Evolutionary conservation across 2,888 invertebrate species (phyloP), one percentile per base, ranked within the genome.

Genomic region (Flexamia atlantica): DNA sequence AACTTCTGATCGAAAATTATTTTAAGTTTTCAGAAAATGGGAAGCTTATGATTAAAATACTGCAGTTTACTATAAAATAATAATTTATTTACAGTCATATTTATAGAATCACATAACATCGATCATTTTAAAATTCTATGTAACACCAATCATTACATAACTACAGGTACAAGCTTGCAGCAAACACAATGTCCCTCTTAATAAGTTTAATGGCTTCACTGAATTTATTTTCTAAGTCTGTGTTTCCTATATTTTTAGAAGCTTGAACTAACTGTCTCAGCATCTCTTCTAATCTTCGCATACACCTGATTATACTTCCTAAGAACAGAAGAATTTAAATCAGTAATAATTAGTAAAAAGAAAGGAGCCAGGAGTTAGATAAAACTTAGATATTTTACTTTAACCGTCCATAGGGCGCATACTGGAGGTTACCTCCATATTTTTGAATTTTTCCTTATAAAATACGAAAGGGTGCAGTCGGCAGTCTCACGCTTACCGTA

Each of bases 101-200:
- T 23, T 64, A 64, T 64, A 64, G 30, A 28, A 64, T 23, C 14
- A 28, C 30, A 30, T 64, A 28, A 64, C 64, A 2, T 30, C 9
- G 20, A 64, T 28, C 20, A 53, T 53, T 20, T 53, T 53, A 4
- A 5, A 30, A 4, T 28, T 64, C 28, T 14, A 64, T 28, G 2
- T 64, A 12, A 64, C 64, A 28, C 1, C n/a, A n/a, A 4, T 23
- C 7, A 46, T 46, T 46, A 53, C 7, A 53, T 68, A 68, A 32
- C 92, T 93, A 97, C 87, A 98, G 92, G 91, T 99, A 99, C 81
- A 99, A 93, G 90, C 98, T 99, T 84, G 99, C 99, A 28, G 99
- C 99, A 91, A 99, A 99, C n/a, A 99, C 97, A 89, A 99, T 99
- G 90, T 99, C 99, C 87, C 99, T 93, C 91, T 99, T 99, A 84